phyloP scores from a whole-genome alignment of 2,888 invertebrate species.

The Drosophila meridiana region DNA sequence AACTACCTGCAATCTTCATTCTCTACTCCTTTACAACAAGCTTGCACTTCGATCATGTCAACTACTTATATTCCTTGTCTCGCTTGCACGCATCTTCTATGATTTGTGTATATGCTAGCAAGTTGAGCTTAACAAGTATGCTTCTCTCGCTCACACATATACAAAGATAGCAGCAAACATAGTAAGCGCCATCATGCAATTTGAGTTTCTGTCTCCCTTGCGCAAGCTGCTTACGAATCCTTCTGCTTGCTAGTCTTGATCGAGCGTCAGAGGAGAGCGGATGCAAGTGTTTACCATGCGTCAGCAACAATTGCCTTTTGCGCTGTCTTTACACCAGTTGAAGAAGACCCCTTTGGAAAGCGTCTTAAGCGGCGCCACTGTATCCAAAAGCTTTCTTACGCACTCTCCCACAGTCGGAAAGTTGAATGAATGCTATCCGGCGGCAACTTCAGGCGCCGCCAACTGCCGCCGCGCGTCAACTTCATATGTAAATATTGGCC shows the following conservation, averaged over 20 bases:
- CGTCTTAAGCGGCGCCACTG: constrained; percentile 25
- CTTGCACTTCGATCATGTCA: not conserved
- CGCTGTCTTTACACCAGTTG: too few species aligned
- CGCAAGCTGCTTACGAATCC: not conserved
- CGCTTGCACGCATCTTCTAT: not conserved
- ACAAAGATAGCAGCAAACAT: not conserved
- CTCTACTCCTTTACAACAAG: not conserved
- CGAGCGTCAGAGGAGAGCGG: not conserved
- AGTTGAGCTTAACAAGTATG: not conserved
- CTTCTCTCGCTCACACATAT: not conserved
- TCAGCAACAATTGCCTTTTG: not conserved
- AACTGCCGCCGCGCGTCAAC: constrained; percentile 61
- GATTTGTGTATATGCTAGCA: too few species aligned
- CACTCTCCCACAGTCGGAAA: constrained; percentile 52
- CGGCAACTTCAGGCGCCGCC: constrained; percentile 50
- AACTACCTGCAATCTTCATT: too few species aligned
- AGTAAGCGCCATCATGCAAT: not conserved
- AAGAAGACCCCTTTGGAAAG: constrained; percentile 3
- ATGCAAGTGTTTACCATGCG: not conserved
- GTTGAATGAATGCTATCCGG: constrained; percentile 66
- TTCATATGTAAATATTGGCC: constrained; percentile 77
- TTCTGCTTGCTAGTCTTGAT: not conserved
- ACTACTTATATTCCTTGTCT: not conserved
- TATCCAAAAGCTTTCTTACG: constrained; percentile 46
- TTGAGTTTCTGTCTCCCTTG: not conserved